Evolutionary conservation across 2,888 invertebrate genomes (phyloP).

Genomic region (Callinectes sapidus): DNA sequence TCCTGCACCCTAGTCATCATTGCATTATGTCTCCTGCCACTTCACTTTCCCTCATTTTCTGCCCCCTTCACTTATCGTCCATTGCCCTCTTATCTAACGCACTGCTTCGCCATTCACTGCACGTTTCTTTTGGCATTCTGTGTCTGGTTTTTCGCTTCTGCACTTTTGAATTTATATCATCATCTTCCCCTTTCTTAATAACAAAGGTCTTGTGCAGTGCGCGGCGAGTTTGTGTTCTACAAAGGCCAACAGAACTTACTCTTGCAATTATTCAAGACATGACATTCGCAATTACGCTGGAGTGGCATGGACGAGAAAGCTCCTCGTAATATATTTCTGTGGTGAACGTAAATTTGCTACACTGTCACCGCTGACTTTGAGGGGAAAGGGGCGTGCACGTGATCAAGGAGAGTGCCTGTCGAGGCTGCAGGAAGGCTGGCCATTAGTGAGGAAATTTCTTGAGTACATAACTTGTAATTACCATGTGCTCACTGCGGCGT

Average conservation of each 20-base stretch:
- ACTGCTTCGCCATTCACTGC: not conserved
- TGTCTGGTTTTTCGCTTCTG: not conserved
- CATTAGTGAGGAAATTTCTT: not conserved
- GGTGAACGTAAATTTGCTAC: not conserved
- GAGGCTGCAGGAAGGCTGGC: not conserved
- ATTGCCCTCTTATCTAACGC: not conserved
- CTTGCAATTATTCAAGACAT: not conserved
- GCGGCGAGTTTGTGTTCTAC: not conserved
- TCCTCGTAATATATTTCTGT: not conserved
- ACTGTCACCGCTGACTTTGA: not conserved
- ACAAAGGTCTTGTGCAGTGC: not conserved
- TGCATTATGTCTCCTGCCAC: not conserved
- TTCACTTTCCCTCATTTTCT: not conserved
- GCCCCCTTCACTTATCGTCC: not conserved
- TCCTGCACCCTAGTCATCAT: not conserved
- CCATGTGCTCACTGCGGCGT: not conserved
- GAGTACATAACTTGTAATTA: slow-evolving; percentile 1
- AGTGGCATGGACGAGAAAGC: not conserved
- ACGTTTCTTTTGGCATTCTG: not conserved
- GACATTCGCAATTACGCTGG: not conserved
- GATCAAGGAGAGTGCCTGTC: not conserved
- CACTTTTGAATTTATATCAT: not conserved
- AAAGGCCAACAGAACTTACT: not conserved
- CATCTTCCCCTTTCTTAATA: not conserved
- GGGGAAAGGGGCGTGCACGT: not conserved